These are phyloP conservation scores for Okapia johnstoni DNA, from an alignment of 2,113 vertebrate species.

Conservation along the genomic window DNA sequence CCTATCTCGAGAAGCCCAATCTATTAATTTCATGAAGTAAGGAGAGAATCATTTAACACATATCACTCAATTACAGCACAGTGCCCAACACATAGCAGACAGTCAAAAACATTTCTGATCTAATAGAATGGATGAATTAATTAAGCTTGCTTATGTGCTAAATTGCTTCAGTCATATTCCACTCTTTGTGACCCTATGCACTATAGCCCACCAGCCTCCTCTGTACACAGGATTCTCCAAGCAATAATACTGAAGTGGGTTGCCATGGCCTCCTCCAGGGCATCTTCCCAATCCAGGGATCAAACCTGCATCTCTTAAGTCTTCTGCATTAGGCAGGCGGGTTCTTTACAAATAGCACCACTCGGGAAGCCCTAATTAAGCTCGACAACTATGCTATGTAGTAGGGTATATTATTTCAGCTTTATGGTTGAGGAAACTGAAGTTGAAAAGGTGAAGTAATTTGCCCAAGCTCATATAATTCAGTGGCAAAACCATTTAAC, in stretches of 20 bases:
- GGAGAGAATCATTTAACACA: background rate
- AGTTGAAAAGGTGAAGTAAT: background rate
- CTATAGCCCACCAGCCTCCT: background rate
- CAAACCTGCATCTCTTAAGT: no score
- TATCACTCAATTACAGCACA: background rate
- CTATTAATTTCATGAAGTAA: background rate
- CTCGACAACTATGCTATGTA: background rate
- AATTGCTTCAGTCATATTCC: background rate
- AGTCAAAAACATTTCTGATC: background rate
- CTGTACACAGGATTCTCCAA: background rate
- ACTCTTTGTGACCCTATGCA: background rate
- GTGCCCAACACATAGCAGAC: background rate
- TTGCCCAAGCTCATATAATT: background rate
- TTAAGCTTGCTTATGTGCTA: background rate
- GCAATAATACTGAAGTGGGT: background rate
- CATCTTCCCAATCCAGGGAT: no score
- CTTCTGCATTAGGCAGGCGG: no score
- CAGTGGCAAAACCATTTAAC: background rate
- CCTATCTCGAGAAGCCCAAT: background rate
- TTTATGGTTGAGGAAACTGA: background rate
- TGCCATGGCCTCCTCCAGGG: no score
- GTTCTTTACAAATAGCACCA: background rate
- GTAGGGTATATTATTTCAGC: background rate
- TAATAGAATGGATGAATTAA: background rate
- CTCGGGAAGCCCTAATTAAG: background rate